Percentiles rank a stretch among this genome's conserved stretches.
Evolutionary conservation across 2,888 invertebrate species (phyloP).

Genomic region (Salticus scenicus): DNA sequence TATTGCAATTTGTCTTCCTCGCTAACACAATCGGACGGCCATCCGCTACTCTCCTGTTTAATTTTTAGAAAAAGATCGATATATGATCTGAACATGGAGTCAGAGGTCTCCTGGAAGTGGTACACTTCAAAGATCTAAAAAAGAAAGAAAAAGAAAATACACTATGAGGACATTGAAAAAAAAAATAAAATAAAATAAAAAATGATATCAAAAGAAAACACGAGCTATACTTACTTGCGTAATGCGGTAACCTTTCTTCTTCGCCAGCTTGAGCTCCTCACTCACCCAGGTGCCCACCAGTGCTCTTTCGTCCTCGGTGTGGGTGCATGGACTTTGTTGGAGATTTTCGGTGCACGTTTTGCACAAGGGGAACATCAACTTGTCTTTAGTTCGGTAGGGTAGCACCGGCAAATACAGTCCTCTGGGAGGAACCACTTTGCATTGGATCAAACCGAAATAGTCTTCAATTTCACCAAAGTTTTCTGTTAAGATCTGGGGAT

Average conservation of each 20-base stretch:
- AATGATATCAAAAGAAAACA: too few species aligned
- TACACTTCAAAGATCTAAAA: too few species aligned
- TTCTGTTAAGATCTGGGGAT: conserved; percentile 70
- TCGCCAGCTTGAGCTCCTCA: conserved; percentile 72
- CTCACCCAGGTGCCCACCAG: conserved; percentile 73
- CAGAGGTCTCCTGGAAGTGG: too few species aligned
- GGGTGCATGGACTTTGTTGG: conserved; percentile 70
- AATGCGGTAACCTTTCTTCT: conserved; percentile 73
- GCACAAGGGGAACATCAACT: conserved; percentile 73
- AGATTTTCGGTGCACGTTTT: conserved; percentile 69
- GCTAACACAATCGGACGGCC: too few species aligned
- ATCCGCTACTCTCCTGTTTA: too few species aligned
- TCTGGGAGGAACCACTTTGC: conserved; percentile 72
- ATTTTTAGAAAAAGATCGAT: too few species aligned
- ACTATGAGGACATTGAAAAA: too few species aligned
- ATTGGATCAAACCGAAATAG: conserved; percentile 73
- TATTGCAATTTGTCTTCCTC: too few species aligned
- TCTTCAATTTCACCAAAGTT: neutral
- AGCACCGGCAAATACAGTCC: conserved; percentile 73
- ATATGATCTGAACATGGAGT: too few species aligned
- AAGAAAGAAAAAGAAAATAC: too few species aligned
- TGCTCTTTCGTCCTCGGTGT: conserved; percentile 71
- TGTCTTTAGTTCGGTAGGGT: conserved; percentile 71
- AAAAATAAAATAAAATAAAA: too few species aligned
- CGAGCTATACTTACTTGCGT: too few species aligned